phyloP scores from a whole-genome alignment of 2,113 vertebrate genomes.

The Nannobrachium achirus region DNA sequence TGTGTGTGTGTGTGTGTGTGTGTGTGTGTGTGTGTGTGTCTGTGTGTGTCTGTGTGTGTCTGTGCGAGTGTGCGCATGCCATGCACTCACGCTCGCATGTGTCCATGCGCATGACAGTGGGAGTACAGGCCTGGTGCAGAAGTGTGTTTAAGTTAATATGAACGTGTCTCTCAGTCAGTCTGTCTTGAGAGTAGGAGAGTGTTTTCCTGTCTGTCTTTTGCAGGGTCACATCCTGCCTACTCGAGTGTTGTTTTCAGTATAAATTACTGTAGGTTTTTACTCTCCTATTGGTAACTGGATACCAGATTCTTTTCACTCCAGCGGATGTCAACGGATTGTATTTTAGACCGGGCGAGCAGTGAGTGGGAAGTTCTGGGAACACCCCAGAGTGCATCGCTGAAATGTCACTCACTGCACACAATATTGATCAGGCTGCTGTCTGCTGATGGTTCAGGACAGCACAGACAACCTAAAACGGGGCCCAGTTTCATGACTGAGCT shows the following conservation, averaged over 20 bases:
- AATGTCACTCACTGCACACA: slow-evolving; percentile 10
- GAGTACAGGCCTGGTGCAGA: slow-evolving; percentile 3
- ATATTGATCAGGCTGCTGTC: slow-evolving; percentile 9
- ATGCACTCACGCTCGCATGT: too few relatives aligned
- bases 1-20: neutral
- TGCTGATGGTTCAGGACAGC: neutral
- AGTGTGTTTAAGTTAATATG: slow-evolving; percentile 28
- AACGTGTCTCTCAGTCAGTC: slow-evolving; percentile 16
- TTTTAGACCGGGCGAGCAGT: slow-evolving; percentile 21
- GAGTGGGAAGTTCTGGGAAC: slow-evolving; percentile 4
- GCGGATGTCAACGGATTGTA: slow-evolving; percentile 35
- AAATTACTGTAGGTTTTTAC: neutral
- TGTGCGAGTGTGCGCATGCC: too few relatives aligned
- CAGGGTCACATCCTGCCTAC: slow-evolving; percentile 4
- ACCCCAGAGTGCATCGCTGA: slow-evolving; percentile 5
- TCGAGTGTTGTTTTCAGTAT: slow-evolving; percentile 10
- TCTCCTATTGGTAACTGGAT: slow-evolving; percentile 40
- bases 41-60: too few relatives aligned
- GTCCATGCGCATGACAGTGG: slow-evolving; percentile 22
- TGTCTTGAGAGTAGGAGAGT: slow-evolving; percentile 1
- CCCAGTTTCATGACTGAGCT: slow-evolving; percentile 12
- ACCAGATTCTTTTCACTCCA: slow-evolving; percentile 31
- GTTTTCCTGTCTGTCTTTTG: slow-evolving; percentile 16
- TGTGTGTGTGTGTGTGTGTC: too few relatives aligned
- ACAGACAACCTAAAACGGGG: neutral